Evolutionary conservation across 2,888 invertebrate genomes (phyloP).

Genomic region (Cotesia congregata): DNA sequence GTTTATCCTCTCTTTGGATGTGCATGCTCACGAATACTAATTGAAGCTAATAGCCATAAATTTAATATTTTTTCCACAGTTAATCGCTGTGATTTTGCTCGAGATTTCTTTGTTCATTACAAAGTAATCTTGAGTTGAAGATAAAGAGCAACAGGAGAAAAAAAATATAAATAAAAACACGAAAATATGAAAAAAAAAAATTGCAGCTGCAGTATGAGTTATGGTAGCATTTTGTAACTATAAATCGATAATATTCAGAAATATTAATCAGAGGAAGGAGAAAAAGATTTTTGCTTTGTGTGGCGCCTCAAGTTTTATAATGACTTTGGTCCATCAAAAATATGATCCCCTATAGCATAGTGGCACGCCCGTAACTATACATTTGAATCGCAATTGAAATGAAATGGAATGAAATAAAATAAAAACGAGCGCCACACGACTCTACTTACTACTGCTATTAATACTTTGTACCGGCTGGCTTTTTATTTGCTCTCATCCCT

Average conservation of each 20-base stretch:
- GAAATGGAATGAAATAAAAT: conserved; percentile 47
- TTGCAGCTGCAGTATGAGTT: conserved; percentile 22
- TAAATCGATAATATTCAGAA: background rate
- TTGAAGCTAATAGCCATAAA: conserved; percentile 40
- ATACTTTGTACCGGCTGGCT: conserved; percentile 13
- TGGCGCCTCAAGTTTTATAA: conserved; percentile 24
- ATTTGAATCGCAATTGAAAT: conserved; percentile 51
- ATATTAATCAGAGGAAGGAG: background rate
- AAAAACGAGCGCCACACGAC: conserved; percentile 36
- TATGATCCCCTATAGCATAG: conserved; percentile 23
- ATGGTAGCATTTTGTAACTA: background rate
- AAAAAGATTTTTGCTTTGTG: conserved; percentile 25
- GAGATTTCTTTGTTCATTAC: conserved; percentile 29
- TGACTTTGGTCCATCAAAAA: conserved; percentile 14
- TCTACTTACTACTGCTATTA: conserved; percentile 20
- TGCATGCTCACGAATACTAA: conserved; percentile 41
- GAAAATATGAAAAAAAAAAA: background rate
- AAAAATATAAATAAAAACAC: background rate
- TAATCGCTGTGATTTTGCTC: conserved; percentile 22
- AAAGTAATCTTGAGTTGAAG: background rate
- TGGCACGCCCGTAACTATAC: conserved; percentile 36
- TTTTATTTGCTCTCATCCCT: conserved; percentile 37
- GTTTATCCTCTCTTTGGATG: background rate
- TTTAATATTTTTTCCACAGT: conserved; percentile 19
- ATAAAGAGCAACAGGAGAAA: background rate